phyloP scores from a whole-genome alignment of 2,888 invertebrate species.

The Micropterix aruncella region DNA sequence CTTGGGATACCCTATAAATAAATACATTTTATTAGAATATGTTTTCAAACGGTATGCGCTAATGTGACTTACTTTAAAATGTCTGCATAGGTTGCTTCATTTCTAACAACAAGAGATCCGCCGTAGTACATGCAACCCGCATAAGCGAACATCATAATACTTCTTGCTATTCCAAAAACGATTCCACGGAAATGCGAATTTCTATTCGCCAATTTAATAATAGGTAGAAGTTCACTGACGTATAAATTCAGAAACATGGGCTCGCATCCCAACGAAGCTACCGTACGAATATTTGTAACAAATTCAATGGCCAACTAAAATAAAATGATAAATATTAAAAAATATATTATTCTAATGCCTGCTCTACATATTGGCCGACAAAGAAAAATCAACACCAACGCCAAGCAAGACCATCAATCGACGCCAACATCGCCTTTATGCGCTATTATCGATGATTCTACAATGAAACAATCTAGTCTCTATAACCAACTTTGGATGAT shows the following conservation, averaged over 20 bases:
- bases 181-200: conserved; percentile 41
- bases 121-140: conserved; percentile 47
- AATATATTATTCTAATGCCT: too few species aligned
- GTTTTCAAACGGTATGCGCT: too few species aligned
- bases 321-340: conserved; percentile 5
- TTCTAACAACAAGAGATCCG: conserved; percentile 35
- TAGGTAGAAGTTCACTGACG: conserved; percentile 31
- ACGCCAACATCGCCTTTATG: too few species aligned
- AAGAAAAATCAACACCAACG: too few species aligned
- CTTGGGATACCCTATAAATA: conserved; percentile 56
- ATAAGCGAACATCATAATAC: conserved; percentile 44
- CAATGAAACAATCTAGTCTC: too few species aligned
- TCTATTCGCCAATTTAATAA: conserved; percentile 32
- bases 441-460: too few species aligned
- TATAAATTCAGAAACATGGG: conserved; percentile 41
- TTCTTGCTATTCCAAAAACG: conserved; percentile 43
- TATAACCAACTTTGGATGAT: too few species aligned
- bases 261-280: conserved; percentile 46
- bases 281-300: conserved; percentile 49
- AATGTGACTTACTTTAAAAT: conserved; percentile 52
- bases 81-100: conserved; percentile 29
- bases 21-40: too few species aligned
- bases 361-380: too few species aligned
- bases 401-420: too few species aligned
- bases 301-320: conserved; percentile 46